Percentiles rank a stretch among this genome's conserved stretches.
Conservation (phyloP, 1,140 invertebrate species). For the Physella acuta region DNA sequence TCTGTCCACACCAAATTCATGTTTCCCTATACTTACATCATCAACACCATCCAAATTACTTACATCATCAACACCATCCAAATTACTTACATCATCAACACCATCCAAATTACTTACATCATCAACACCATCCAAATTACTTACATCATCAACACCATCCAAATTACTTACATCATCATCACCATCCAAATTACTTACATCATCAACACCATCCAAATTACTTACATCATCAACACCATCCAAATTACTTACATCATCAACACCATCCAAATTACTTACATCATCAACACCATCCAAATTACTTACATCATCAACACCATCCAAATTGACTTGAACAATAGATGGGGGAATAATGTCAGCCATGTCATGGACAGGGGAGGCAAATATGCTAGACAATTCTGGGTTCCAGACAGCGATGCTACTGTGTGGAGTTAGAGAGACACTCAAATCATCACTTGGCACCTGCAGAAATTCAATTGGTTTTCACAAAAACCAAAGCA, state of each 20-base stretch:
- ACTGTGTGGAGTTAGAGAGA: neutral
- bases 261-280: neutral
- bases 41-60: no score
- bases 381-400: constrained; percentile 2
- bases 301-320: constrained; percentile 1
- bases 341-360: neutral
- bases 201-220: no score
- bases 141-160: neutral
- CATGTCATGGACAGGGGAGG: neutral
- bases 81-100: no score
- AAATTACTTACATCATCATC: neutral
- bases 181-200: neutral
- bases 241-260: neutral
- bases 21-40: no score
- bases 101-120: no score
- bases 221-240: constrained; percentile 1
- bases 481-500: no score
- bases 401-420: constrained; percentile 15
- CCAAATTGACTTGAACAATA: constrained; percentile 7
- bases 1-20: no score
- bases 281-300: neutral
- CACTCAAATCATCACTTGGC: neutral
- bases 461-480: neutral
- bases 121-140: no score
- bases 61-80: no score